Evolutionary conservation across 2,113 vertebrate species (phyloP).

Genomic region (Actenoides lindsayi): DNA sequence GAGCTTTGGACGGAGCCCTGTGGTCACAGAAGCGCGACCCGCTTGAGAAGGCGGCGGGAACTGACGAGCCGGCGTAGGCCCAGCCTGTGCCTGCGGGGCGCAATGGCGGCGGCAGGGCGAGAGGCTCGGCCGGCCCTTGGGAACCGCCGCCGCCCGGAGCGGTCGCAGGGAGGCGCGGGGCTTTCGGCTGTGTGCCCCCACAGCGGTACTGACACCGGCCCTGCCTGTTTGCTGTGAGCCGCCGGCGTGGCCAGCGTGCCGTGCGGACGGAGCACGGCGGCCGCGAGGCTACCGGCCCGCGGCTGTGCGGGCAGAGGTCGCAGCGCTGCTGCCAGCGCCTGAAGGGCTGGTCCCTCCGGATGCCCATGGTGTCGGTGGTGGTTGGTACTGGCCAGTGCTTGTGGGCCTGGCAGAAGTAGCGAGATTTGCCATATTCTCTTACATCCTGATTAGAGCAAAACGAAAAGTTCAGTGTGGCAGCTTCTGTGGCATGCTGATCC

Average conservation of each 20-base stretch:
- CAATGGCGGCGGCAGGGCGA: not conserved
- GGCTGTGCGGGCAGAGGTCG: not conserved
- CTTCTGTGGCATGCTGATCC: not conserved
- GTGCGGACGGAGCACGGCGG: too few species aligned
- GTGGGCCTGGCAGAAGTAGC: rapidly evolving
- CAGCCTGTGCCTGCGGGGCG: not conserved
- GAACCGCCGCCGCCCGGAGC: not conserved
- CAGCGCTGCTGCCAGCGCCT: too few species aligned
- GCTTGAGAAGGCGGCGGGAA: not conserved
- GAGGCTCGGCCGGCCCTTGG: too few species aligned
- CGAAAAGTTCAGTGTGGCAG: not conserved
- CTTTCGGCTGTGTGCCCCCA: not conserved
- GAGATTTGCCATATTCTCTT: too few species aligned
- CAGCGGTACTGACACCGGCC: rapidly evolving
- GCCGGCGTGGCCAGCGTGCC: rapidly evolving
- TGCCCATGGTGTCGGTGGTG: rapidly evolving
- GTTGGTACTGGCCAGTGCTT: not conserved
- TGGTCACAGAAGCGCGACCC: too few species aligned
- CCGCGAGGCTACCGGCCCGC: too few species aligned
- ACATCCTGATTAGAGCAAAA: rapidly evolving
- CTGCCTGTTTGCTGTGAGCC: not conserved
- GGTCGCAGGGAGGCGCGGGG: not conserved
- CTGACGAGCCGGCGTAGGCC: not conserved
- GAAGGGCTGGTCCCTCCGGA: too few species aligned
- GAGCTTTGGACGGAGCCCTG: not conserved